Conservation (phyloP, 1,140 invertebrate genomes). For the Papilio helenus region DNA sequence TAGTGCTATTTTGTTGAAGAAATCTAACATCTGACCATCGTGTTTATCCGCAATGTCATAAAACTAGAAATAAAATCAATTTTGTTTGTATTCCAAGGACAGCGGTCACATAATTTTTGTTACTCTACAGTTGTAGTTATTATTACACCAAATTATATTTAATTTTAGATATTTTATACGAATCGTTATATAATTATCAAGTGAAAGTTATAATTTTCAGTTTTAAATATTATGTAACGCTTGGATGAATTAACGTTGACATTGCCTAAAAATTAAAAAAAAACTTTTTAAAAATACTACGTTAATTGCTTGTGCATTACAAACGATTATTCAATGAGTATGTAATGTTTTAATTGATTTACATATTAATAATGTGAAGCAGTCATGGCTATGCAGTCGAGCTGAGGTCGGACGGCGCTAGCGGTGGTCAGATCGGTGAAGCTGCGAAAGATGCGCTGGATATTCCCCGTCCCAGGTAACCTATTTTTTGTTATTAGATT, state of each 20-base stretch:
- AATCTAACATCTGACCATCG: neutral
- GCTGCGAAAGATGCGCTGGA: slow-evolving; percentile 75
- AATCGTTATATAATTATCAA: neutral
- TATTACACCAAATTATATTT: neutral
- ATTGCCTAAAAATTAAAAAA: neutral
- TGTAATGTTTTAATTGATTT: slow-evolving; percentile 11
- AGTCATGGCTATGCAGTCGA: slow-evolving; percentile 49
- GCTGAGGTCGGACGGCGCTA: slow-evolving; percentile 46
- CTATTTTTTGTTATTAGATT: neutral
- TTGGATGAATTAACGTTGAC: neutral
- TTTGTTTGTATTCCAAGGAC: slow-evolving; percentile 34
- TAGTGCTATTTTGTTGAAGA: neutral
- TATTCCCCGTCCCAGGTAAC: slow-evolving; percentile 77
- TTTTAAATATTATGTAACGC: neutral
- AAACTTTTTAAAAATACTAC: neutral
- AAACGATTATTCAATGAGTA: neutral
- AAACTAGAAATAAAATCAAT: slow-evolving; percentile 37
- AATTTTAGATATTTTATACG: neutral
- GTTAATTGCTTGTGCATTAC: neutral
- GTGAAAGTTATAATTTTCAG: neutral
- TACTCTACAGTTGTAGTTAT: neutral
- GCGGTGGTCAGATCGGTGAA: slow-evolving; percentile 42
- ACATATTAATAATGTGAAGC: slow-evolving; percentile 22
- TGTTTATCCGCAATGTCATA: slow-evolving; percentile 11
- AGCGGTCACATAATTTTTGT: slow-evolving; percentile 25